Evolutionary conservation across 2,113 vertebrate species (phyloP).

Genomic region (Isichthys henryi): DNA sequence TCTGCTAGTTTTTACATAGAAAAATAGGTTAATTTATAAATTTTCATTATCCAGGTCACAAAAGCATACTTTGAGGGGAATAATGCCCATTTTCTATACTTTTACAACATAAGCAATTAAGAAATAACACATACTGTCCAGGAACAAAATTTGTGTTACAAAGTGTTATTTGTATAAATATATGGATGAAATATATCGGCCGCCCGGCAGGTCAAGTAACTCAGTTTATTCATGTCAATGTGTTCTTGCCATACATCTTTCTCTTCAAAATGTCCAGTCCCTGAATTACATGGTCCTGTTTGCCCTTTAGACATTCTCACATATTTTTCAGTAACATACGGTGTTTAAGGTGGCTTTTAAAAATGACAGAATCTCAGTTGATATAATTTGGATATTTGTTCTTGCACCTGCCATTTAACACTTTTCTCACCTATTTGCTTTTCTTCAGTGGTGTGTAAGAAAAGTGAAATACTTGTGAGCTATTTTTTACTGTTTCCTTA

Average conservation of each 20-base stretch:
- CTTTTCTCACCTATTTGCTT: background rate
- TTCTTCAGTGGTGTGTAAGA: background rate
- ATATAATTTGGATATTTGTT: background rate
- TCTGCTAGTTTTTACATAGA: too few relatives aligned
- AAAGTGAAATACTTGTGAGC: background rate
- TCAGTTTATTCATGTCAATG: background rate
- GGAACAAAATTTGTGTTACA: too few relatives aligned
- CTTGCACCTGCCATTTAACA: background rate
- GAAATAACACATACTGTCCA: too few relatives aligned
- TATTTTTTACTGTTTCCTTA: background rate
- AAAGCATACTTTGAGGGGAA: too few relatives aligned
- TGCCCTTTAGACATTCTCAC: background rate
- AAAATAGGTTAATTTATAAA: too few relatives aligned
- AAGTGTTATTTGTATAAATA: background rate
- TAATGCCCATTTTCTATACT: too few relatives aligned
- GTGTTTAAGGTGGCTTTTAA: background rate
- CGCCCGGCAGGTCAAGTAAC: background rate
- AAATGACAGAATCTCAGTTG: background rate
- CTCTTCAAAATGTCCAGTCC: background rate
- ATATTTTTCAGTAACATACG: background rate
- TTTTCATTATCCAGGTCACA: too few relatives aligned
- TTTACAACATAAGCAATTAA: too few relatives aligned
- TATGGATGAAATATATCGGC: background rate
- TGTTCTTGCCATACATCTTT: background rate
- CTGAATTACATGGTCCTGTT: background rate